Percentiles rank a stretch among this genome's conserved stretches.
phyloP scores from a whole-genome alignment of 2,113 vertebrate genomes.

The Tursiops truncatus region DNA sequence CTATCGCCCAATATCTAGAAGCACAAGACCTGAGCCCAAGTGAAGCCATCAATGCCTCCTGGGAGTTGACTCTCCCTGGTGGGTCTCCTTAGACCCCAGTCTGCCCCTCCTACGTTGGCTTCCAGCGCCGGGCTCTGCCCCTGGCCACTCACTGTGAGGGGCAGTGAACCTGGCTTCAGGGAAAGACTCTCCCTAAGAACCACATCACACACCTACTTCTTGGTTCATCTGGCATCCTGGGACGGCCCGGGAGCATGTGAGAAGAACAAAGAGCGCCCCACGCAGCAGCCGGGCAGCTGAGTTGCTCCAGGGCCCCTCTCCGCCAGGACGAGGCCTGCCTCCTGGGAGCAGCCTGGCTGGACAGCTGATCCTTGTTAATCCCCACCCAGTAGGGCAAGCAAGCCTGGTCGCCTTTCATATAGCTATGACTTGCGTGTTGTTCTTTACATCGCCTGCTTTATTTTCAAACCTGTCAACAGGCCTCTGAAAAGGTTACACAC shows the following conservation, averaged over 20 bases:
- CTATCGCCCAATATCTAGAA: background rate
- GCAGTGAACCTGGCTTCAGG: background rate
- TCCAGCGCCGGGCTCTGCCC: background rate
- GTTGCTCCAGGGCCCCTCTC: background rate
- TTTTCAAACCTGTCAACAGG: constrained; percentile 85
- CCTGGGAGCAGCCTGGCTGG: background rate
- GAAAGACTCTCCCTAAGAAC: background rate
- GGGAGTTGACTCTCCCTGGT: accelerated
- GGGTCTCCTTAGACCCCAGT: background rate
- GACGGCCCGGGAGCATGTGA: background rate
- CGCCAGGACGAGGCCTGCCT: background rate
- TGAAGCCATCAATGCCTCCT: background rate
- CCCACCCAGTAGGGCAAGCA: constrained; percentile 10
- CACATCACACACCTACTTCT: background rate
- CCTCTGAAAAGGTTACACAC: constrained; percentile 84
- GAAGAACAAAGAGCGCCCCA: background rate
- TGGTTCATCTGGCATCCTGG: background rate
- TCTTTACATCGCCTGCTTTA: constrained; percentile 80
- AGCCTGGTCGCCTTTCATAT: constrained; percentile 69
- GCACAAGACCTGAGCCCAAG: background rate
- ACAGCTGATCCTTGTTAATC: constrained; percentile 74
- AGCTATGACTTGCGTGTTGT: constrained; percentile 64
- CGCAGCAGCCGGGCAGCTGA: background rate
- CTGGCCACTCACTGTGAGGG: accelerated
- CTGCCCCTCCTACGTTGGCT: background rate